Base-by-base conservation (phyloP, 2,888 invertebrate genomes). In the Megaustenia siamemsis region DNA sequence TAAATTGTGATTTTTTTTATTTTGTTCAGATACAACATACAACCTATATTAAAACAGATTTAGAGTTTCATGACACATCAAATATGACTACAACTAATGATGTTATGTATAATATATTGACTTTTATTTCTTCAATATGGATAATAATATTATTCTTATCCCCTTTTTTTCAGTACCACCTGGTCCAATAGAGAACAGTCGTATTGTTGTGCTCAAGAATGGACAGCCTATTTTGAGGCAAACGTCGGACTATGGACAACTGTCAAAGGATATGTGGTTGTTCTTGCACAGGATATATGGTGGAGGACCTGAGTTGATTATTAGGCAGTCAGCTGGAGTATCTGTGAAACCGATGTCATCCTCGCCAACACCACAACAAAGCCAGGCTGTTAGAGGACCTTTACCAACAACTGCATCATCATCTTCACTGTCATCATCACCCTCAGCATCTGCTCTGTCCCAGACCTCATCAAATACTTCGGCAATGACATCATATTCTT, bases 201-300 rank as follows among this genome's bases (percentile, higher is more conserved):
- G 96, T 85, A 97, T 97, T 86, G 95, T 96, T 71, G 87, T 90
- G 6, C 89, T 88, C 81, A 92, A 92, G 79, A 91, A 91, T 83
- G 92, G 92, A 24, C 91, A 92, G 87, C 86, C 89, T n/a, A 87
- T 89, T 6, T 86, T 94, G 35, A 90, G 92, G 71, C 87, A 85
- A 12, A 90, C 91, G 49, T 93, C 93, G 0, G 93, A 93, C 86
- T 90, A 93, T 83, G 93, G 93, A 0, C 97, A 97, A 92, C 95
- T 98, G 71, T 97, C 97, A 89, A 96, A 97, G 90, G 96, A 96
- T 68, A 95, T 97, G 84, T 98, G 98, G 98, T 95, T 96, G 88
- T 98, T 97, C 94, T 96, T 98, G 93, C 95, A 96, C 81, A 95
- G 95, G 86, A 97, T 97, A 81, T 98, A 98, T 93, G 97, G 97